Evolutionary conservation across 2,888 invertebrate species (phyloP), one percentile per base, ranked within the genome.

Genomic region (Amiota mariae): DNA sequence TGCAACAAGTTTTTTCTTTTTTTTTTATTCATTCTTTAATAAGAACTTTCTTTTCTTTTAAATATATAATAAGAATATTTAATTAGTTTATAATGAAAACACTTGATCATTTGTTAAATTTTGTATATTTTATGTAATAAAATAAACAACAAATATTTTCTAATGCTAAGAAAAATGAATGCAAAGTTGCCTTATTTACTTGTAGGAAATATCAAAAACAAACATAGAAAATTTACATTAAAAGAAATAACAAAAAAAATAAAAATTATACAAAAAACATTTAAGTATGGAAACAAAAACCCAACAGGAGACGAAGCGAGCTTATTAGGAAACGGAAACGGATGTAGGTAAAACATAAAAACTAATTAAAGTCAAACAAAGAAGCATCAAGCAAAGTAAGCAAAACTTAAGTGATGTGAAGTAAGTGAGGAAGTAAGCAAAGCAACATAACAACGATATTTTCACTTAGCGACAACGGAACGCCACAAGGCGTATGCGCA

Each of bases 331-430:
- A 64, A 64, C 46, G 47, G 47, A 46, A 36, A 36, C 66, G 66
- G 66, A 66, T 48, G 48, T 18, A 48, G 66, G 48, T 49, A 66
- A 36, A 36, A 66, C 66, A 66, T 66, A 66, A 66, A 48, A 66
- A 48, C 66, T 66, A 66, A 66, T 66, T 66, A 66, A 66, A 66
- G 66, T 66, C 66, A 66, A 66, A 66, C 48, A 66, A 66, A 48
- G 18, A 4, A 8, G 20, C 59, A 20, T 12, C 18, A 57, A n/a
- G n/a, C 59, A 59, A 59, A 15, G 12, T 59, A 12, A 15, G 8
- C 59, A 59, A 54, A 54, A 36, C 36, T 36, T 2, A 36, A 36
- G 36, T 36, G 36, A 36, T 36, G 36, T 36, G 36, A 36, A 36
- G 54, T 12, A n/a, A 8, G 54, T 0, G n/a, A 54, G 3, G 6